Base-by-base conservation (phyloP, 2,113 vertebrate genomes). In the Microcebus lehilahytsara region DNA sequence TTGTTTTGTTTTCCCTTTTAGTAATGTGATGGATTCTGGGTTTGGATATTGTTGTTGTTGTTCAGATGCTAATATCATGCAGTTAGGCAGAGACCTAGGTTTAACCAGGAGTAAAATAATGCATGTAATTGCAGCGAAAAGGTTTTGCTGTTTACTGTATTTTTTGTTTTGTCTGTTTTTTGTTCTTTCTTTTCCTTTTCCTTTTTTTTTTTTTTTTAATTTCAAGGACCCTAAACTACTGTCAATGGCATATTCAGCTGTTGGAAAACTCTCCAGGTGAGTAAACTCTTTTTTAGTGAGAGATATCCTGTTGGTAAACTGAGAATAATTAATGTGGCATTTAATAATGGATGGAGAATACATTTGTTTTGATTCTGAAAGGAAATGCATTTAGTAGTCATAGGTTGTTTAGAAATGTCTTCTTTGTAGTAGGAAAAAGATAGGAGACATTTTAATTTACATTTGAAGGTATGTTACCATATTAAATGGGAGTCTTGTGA, bases 261-360 rank as follows among this genome's bases (percentile, higher is more conserved):
- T 99, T 97, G 99, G 99, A 97, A 99, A 99, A 95, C 99, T 99
- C 37, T 99, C 99, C 94, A 99, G 99, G 99, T 99, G 99, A 98
- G 96, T 96, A 95, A 98, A 98, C 27, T 27, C 0, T 89, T 94
- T 96, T 97, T 97, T 80, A 97, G 53, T 91, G 96, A 96, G 84
- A 95, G 69, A 40, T 89, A 93, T 0, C 46, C 19, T 97, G 49
- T 94, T 97, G 93, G 58, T 86, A 96, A 89, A 89, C 60, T 94
- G 75, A 97, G 89, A 88, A 96, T 85, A 91, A 62, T 69, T 87
- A 30, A 30, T 37, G 53, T 96, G 86, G 56, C 51, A 92, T 93
- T 95, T 94, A 91, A 64, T 95, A 96, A 91, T 64, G 32, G 69
- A 93, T 90, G 13, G 69, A 97, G 32, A 95, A 66, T 92, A 90